phyloP scores from a whole-genome alignment of 2,888 invertebrate species.

The Mesorhabditis sp. region DNA sequence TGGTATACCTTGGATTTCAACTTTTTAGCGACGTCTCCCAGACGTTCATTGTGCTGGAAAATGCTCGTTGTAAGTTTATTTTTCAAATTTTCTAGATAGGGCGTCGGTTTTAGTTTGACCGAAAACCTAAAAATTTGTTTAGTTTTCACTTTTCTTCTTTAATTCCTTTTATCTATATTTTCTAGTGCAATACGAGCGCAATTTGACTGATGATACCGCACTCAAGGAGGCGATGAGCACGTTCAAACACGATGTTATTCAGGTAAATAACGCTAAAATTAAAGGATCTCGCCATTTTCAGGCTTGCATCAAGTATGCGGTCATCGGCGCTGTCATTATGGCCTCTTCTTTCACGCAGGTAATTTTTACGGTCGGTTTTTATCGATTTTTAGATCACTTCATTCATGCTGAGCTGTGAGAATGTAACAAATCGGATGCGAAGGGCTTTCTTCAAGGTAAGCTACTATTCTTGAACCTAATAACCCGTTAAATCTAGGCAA shows the following conservation, averaged over 20 bases:
- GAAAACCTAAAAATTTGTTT: neutral
- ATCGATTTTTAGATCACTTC: slow-evolving; percentile 56
- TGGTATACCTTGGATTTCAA: slow-evolving; percentile 17
- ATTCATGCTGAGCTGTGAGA: slow-evolving; percentile 59
- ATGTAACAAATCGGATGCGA: slow-evolving; percentile 62
- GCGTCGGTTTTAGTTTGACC: neutral
- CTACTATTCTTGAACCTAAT: neutral
- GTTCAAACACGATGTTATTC: slow-evolving; percentile 4
- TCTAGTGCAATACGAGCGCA: neutral
- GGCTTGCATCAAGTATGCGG: slow-evolving; percentile 6
- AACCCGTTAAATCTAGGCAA: slow-evolving; percentile 8
- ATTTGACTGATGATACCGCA: neutral
- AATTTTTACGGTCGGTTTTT: neutral
- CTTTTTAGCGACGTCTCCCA: too few relatives aligned
- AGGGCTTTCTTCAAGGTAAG: slow-evolving; percentile 58
- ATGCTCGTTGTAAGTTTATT: too few relatives aligned
- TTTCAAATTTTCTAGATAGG: too few relatives aligned
- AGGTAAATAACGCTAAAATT: neutral
- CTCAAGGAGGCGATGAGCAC: neutral
- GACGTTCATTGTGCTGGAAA: too few relatives aligned
- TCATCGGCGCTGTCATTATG: neutral
- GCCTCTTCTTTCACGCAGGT: neutral
- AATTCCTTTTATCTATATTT: neutral
- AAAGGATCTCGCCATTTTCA: neutral
- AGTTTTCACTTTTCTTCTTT: too few relatives aligned